A percentile compares a stretch with the other conserved stretches of the same genome.
Conservation (phyloP, 2,888 invertebrate species). For the Loripinus fragilis region DNA sequence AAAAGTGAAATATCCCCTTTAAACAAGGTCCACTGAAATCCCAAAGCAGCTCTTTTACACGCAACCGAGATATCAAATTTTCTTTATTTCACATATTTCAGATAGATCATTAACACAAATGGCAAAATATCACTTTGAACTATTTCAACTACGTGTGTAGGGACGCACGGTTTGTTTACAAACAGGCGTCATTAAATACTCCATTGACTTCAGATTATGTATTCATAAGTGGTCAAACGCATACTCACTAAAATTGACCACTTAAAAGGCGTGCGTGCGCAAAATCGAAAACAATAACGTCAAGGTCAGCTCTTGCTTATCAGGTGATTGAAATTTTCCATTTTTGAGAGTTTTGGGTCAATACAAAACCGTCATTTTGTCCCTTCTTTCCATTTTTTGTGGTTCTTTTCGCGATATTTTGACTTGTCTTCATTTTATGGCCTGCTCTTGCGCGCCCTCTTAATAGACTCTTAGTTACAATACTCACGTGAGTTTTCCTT, state of each 20-base stretch:
- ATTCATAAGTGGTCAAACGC: too few relatives aligned
- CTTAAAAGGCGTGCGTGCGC: not conserved
- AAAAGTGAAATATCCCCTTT: not conserved
- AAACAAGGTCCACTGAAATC: not conserved
- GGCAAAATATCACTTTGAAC: not conserved
- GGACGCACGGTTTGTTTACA: conserved; percentile 8
- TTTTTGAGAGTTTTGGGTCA: not conserved
- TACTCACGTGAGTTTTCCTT: not conserved
- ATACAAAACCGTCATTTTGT: not conserved
- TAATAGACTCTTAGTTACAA: not conserved
- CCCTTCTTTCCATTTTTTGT: not conserved
- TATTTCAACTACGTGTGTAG: not conserved
- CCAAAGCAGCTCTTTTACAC: conserved; percentile 5
- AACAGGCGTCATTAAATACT: not conserved
- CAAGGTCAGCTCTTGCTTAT: not conserved
- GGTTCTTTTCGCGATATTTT: not conserved
- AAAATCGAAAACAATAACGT: not conserved
- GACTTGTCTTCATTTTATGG: not conserved
- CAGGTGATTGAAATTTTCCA: not conserved
- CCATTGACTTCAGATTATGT: not conserved
- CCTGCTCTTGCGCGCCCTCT: too few relatives aligned
- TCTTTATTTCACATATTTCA: not conserved
- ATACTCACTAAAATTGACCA: conserved; percentile 7
- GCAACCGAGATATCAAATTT: not conserved
- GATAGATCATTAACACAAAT: not conserved